Evolutionary conservation across 2,113 vertebrate genomes (phyloP).

Genomic region (Atractosteus spatula): DNA sequence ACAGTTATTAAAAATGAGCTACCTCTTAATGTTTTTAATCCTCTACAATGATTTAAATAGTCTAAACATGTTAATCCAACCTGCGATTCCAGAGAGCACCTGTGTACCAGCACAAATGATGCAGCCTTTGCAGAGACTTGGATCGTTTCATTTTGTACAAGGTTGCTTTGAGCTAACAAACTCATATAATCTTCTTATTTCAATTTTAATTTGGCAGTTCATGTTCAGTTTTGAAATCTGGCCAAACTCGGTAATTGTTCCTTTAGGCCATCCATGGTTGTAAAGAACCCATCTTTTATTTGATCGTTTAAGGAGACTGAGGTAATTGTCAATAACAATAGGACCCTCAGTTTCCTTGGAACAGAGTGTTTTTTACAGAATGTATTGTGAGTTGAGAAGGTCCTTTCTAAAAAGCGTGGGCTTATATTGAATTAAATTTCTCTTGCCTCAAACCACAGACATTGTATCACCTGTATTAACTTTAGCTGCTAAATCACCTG

Average conservation of each 20-base stretch:
- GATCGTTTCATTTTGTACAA: constrained; percentile 25
- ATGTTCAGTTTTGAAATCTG: constrained; percentile 25
- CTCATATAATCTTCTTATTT: constrained; percentile 23
- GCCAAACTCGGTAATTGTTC: constrained; percentile 32
- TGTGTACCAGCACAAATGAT: constrained; percentile 15
- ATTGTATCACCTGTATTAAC: no score
- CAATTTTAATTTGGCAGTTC: constrained; percentile 37
- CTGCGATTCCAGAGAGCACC: constrained; percentile 21
- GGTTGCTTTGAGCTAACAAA: constrained; percentile 35
- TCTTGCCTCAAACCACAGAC: no score
- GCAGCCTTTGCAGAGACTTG: constrained; percentile 12
- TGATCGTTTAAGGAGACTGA: constrained; percentile 22
- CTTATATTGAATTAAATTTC: not conserved
- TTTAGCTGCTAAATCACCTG: no score
- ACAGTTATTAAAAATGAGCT: no score
- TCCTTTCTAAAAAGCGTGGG: not conserved
- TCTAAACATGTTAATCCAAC: constrained; percentile 29
- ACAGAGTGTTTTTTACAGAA: not conserved
- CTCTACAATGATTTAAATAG: constrained; percentile 22
- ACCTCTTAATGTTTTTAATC: constrained; percentile 29
- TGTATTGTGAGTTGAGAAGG: not conserved
- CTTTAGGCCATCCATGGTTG: no score
- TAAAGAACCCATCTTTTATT: constrained; percentile 1
- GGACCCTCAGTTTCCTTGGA: constrained; percentile 22
- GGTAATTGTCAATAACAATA: constrained; percentile 22